A percentile compares a stretch with the other conserved stretches of the same genome.
These are phyloP conservation scores for Camelus dromedarius DNA, from an alignment of 2,113 vertebrate genomes.

Conservation along the genomic window DNA sequence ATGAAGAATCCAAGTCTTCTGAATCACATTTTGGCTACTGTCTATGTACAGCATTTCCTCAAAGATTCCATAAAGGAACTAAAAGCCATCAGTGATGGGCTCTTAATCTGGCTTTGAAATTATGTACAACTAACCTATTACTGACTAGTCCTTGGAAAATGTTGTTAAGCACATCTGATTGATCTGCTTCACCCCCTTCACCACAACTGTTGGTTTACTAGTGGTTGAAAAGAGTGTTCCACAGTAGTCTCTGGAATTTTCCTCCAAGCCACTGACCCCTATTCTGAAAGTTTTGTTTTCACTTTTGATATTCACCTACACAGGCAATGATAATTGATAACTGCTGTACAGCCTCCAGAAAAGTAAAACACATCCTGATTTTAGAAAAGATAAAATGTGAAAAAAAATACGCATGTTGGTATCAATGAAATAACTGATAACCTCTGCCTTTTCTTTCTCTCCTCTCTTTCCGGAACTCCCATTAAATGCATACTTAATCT, in stretches of 20 bases:
- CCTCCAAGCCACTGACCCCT: background rate
- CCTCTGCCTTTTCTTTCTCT: background rate
- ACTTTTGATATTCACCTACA: background rate
- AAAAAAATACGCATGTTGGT: background rate
- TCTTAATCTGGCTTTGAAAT: background rate
- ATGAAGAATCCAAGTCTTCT: conserved; percentile 27
- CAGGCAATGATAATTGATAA: background rate
- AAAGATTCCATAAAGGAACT: background rate
- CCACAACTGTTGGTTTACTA: background rate
- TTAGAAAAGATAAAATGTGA: conserved; percentile 37
- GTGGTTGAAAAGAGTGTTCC: background rate
- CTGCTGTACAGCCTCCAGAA: background rate
- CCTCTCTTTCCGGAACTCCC: background rate
- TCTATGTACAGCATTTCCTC: background rate
- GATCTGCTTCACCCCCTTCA: background rate
- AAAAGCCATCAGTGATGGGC: background rate
- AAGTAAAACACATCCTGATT: background rate
- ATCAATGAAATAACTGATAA: background rate
- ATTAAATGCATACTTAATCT: background rate
- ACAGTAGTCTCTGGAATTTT: background rate
- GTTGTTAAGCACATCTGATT: background rate
- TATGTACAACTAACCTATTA: background rate
- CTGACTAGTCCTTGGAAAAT: background rate
- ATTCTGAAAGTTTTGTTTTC: background rate
- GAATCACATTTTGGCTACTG: background rate